These are phyloP conservation scores for Mylabris sibirica DNA, from an alignment of 2,888 invertebrate genomes.

Conservation along the genomic window DNA sequence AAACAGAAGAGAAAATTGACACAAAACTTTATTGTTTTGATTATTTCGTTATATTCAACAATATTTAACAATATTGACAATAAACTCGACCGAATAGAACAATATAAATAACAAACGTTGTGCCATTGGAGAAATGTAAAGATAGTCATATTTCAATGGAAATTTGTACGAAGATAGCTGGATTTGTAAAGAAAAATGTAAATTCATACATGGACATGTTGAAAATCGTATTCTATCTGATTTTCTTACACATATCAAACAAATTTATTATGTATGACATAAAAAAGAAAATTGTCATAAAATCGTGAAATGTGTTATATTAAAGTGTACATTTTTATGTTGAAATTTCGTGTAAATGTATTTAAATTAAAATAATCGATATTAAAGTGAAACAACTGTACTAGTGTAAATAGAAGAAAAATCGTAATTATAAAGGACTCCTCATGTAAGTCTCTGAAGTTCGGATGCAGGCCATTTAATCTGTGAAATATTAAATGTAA, in stretches of 20 bases:
- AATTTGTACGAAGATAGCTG: constrained; percentile 14
- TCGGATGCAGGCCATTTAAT: constrained; percentile 36
- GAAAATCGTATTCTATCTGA: not conserved
- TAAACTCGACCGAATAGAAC: not conserved
- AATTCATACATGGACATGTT: constrained; percentile 14
- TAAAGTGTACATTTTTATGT: constrained; percentile 30
- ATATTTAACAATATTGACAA: not conserved
- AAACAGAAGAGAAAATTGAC: too few relatives aligned
- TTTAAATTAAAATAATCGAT: constrained; percentile 34
- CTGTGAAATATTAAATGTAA: constrained; percentile 35
- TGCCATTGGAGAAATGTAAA: not conserved
- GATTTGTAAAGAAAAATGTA: constrained; percentile 16
- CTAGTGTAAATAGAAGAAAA: constrained; percentile 28
- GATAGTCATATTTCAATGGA: constrained; percentile 14
- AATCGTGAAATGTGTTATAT: constrained; percentile 28
- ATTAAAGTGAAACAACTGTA: constrained; percentile 21
- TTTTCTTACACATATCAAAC: not conserved
- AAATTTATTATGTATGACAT: not conserved
- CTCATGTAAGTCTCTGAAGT: constrained; percentile 29
- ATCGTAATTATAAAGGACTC: constrained; percentile 34
- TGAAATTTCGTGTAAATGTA: constrained; percentile 29
- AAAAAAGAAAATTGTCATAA: not conserved
- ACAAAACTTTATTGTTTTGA: not conserved
- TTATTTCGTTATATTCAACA: not conserved
- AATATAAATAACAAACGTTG: constrained; percentile 3